Conservation (phyloP, 1,140 invertebrate genomes). For the Heterodera schachtii region DNA sequence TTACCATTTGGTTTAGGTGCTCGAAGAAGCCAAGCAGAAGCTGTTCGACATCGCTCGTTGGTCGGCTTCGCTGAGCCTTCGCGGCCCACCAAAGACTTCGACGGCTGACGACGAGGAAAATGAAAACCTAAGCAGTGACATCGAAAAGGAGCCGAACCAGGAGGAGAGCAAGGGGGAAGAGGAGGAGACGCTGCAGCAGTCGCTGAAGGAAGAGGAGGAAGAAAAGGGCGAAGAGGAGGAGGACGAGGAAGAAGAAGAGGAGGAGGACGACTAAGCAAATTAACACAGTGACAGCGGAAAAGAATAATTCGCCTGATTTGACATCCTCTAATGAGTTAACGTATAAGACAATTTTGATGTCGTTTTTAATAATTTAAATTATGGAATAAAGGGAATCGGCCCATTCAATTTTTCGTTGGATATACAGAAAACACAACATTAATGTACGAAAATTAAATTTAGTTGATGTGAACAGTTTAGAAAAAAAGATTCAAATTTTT, state of each 20-base stretch:
- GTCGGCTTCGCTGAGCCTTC: conserved; percentile 7
- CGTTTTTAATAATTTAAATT: too few species aligned
- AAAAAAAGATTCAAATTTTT: too few species aligned
- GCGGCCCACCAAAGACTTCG: neutral
- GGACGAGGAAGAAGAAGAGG: neutral
- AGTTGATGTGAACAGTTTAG: too few species aligned
- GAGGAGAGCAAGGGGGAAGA: neutral
- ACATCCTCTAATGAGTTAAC: too few species aligned
- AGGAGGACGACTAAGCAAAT: neutral
- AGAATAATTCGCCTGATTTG: too few species aligned
- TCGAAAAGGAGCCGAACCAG: neutral
- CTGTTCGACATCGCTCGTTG: conserved; percentile 9
- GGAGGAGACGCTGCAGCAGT: neutral
- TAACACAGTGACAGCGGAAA: too few species aligned
- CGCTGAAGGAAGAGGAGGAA: neutral
- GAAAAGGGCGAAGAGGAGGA: neutral
- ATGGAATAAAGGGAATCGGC: too few species aligned
- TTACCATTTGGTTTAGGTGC: neutral
- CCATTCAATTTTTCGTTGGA: too few species aligned
- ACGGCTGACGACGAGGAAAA: neutral
- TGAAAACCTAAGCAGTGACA: neutral
- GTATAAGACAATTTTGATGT: too few species aligned
- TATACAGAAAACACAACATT: too few species aligned
- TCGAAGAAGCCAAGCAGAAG: conserved; percentile 9
- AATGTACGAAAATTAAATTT: too few species aligned